Evolutionary conservation across 2,113 vertebrate genomes (phyloP).

Genomic region (Cebus imitator): DNA sequence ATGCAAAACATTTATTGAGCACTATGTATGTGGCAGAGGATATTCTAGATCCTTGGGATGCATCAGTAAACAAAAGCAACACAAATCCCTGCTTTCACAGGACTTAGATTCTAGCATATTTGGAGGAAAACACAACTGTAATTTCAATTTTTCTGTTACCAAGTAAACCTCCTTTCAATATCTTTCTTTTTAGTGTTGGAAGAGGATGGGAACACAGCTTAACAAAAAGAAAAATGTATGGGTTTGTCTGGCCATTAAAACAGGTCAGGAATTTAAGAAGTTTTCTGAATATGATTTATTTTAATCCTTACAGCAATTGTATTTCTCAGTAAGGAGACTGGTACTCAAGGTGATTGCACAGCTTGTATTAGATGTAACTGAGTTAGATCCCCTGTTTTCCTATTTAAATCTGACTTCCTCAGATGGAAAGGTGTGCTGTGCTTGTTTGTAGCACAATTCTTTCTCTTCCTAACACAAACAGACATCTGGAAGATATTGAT

Average conservation of each 20-base stretch:
- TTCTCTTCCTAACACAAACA: conserved; percentile 23
- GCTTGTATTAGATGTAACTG: background rate
- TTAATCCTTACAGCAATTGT: background rate
- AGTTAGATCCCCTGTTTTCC: background rate
- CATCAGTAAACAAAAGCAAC: background rate
- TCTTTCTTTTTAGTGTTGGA: background rate
- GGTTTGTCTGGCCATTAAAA: background rate
- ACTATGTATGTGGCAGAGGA: fast-evolving
- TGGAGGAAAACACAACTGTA: background rate
- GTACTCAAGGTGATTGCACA: conserved; percentile 5
- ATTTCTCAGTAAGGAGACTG: background rate
- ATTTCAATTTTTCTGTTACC: background rate
- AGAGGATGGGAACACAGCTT: background rate
- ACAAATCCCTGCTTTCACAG: background rate
- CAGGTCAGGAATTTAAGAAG: background rate
- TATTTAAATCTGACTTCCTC: conserved; percentile 4
- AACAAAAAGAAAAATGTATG: background rate
- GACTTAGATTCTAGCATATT: background rate
- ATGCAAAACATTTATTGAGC: background rate
- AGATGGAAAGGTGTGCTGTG: background rate
- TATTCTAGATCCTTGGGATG: background rate
- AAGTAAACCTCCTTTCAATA: background rate
- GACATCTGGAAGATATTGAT: conserved; percentile 22
- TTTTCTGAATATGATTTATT: background rate
- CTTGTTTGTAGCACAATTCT: background rate